Evolutionary conservation across 2,888 invertebrate species (phyloP).

Genomic region (Meteorus colon): DNA sequence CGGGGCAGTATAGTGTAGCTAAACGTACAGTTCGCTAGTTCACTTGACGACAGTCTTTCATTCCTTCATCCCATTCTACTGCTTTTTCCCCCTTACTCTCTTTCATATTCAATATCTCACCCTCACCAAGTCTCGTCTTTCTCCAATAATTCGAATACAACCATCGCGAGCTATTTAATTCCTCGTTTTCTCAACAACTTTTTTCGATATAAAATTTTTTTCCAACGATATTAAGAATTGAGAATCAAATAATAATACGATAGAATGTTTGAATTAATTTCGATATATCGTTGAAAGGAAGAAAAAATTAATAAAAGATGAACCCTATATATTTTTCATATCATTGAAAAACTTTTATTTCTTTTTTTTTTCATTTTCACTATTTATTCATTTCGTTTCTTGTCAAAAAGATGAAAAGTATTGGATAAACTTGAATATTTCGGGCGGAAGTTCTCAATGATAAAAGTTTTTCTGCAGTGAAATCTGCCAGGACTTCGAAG

Average conservation of each 20-base stretch:
- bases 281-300: neutral
- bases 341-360: neutral
- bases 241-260: neutral
- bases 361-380: neutral
- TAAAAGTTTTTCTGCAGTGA: neutral
- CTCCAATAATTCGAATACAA: slow-evolving; percentile 4
- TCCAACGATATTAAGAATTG: neutral
- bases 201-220: neutral
- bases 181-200: neutral
- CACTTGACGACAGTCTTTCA: slow-evolving; percentile 10
- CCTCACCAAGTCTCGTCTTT: neutral
- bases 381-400: neutral
- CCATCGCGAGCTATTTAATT: neutral
- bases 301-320: neutral
- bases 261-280: neutral
- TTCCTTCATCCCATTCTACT: neutral
- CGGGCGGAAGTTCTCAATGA: neutral
- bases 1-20: neutral
- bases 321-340: neutral
- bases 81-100: neutral
- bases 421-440: neutral
- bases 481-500: neutral
- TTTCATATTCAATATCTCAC: too few relatives aligned
- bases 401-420: neutral
- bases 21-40: neutral